Base-by-base conservation (phyloP, 2,888 invertebrate species). In the Pasiphila rectangulata region DNA sequence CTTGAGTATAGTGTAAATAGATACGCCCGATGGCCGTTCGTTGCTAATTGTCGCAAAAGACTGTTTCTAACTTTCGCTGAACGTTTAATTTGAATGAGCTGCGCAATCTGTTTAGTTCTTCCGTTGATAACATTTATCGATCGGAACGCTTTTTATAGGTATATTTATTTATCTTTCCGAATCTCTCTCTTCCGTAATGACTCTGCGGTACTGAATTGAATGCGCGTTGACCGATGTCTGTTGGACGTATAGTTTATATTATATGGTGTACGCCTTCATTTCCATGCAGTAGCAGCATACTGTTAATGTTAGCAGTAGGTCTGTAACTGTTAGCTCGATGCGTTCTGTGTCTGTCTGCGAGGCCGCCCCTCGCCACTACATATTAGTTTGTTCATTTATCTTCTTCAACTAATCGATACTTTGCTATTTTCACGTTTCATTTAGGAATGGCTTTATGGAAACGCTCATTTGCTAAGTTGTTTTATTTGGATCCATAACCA, bases 21-120 rank as follows among this genome's bases (percentile, higher is more conserved):
- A 83, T 69, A 75, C 75, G 88, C 86, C 87, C 87, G 83, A 85
- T 87, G 88, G 87, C 88, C 88, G 88, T 84, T 86, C 88, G 87
- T 86, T 87, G 88, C 87, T 87, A 79, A 83, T 69, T 89, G 88
- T 89, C 85, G 88, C 89, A 83, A 84, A 87, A 85, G 83, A 86
- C 86, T 87, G 76, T 84, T 75, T 85, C 87, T 87, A 86, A 83
- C 85, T 84, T 87, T 85, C 83, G 87, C 87, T 87, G 75, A 85
- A 85, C 75, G 84, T 86, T 87, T 87, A 83, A 85, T 86, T 87
- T 87, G 85, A 77, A 85, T 87, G 86, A 87, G 87, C 87, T 88
- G 87, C 87, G 86, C 88, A 87, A 86, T 79, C 76, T 88, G 79
- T 87, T 88, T 88, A 87, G 83, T 86, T 86, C 82, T 86, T 86